phyloP scores from a whole-genome alignment of 2,888 invertebrate genomes.

The Erannis defoliaria region DNA sequence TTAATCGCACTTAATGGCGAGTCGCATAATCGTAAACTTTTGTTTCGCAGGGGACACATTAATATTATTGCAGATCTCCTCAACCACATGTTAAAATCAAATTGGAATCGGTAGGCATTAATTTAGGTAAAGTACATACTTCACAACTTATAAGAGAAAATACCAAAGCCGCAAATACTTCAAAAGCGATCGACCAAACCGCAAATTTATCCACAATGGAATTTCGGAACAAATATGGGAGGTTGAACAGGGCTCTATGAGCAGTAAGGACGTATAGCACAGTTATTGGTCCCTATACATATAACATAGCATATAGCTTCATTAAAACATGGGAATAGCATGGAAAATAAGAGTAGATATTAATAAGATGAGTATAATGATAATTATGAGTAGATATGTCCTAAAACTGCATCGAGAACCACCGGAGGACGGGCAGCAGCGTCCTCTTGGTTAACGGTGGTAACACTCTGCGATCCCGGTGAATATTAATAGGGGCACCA shows the following conservation, averaged over 20 bases:
- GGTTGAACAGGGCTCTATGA: background rate
- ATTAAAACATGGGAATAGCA: too few relatives aligned
- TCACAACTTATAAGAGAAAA: constrained; percentile 41
- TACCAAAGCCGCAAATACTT: constrained; percentile 48
- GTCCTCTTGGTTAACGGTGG: too few relatives aligned
- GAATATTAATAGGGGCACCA: too few relatives aligned
- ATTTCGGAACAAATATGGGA: constrained; percentile 32
- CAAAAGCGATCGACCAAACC: constrained; percentile 47
- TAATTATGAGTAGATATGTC: too few relatives aligned
- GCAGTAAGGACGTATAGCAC: constrained; percentile 15
- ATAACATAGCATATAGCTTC: too few relatives aligned
- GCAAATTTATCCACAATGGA: constrained; percentile 38
- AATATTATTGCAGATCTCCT: background rate
- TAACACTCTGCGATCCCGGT: too few relatives aligned
- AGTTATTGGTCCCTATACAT: too few relatives aligned
- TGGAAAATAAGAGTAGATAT: too few relatives aligned
- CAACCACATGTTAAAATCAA: constrained; percentile 7
- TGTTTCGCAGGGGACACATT: background rate
- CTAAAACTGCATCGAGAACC: too few relatives aligned
- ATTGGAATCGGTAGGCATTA: constrained; percentile 8
- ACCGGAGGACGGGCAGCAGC: too few relatives aligned
- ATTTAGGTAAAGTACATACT: constrained; percentile 24
- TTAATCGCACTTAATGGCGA: background rate
- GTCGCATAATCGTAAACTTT: background rate
- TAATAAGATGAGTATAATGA: too few relatives aligned